These are phyloP conservation scores for Tetragonula clypearis DNA, from an alignment of 1,140 invertebrate genomes.

Conservation along the genomic window DNA sequence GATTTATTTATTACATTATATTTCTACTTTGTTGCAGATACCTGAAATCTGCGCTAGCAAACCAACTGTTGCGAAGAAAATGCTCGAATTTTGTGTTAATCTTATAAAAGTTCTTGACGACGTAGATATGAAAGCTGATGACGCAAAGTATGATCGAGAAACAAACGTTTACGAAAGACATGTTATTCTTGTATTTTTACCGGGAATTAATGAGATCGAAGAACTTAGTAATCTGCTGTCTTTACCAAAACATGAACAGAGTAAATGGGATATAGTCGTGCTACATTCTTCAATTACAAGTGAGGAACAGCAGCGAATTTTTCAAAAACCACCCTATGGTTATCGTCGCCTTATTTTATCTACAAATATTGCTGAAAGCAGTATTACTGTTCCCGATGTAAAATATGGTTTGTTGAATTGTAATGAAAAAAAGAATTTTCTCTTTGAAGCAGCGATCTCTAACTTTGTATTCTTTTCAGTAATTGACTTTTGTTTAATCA, in stretches of 20 bases:
- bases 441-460: neutral
- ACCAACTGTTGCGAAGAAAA: slow-evolving; percentile 81
- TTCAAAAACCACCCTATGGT: slow-evolving; percentile 83
- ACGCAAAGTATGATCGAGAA: slow-evolving; percentile 39
- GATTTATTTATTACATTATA: neutral
- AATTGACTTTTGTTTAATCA: slow-evolving; percentile 97
- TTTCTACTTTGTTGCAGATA: slow-evolving; percentile 75
- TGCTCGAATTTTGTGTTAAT: slow-evolving; percentile 84
- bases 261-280: slow-evolving; percentile 84
- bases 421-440: neutral
- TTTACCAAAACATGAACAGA: slow-evolving; percentile 68
- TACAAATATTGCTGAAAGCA: slow-evolving; percentile 99
- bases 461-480: slow-evolving; percentile 83
- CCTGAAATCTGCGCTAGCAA: slow-evolving; percentile 80
- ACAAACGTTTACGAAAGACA: slow-evolving; percentile 75
- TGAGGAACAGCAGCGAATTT: slow-evolving; percentile 89
- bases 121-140: slow-evolving; percentile 82
- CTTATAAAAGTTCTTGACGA: slow-evolving; percentile 88
- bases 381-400: slow-evolving; percentile 96
- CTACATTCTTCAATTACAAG: slow-evolving; percentile 89
- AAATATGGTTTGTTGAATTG: slow-evolving; percentile 86
- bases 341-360: slow-evolving; percentile 94
- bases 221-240: slow-evolving; percentile 79
- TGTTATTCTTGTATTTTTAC: slow-evolving; percentile 93
- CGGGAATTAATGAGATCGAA: slow-evolving; percentile 93